A percentile compares a stretch with the other conserved stretches of the same genome.
phyloP scores from a whole-genome alignment of 1,140 invertebrate genomes.

The Drosophila suzukii region DNA sequence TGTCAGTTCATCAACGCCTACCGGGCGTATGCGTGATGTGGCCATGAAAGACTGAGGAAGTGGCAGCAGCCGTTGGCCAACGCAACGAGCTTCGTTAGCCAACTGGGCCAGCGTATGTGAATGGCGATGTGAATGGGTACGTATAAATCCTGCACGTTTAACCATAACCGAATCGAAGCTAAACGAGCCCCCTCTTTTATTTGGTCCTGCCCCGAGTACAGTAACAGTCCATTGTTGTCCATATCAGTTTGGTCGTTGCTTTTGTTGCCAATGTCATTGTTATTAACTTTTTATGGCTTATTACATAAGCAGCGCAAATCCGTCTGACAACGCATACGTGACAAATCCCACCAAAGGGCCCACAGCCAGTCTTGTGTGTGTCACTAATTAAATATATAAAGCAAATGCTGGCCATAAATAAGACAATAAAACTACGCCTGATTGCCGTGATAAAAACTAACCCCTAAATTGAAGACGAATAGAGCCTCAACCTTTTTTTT shows the following conservation, averaged over 20 bases:
- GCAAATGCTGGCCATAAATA: slow-evolving; percentile 32
- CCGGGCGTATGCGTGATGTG: slow-evolving; percentile 72
- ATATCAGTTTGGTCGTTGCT: slow-evolving; percentile 48
- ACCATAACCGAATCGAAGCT: slow-evolving; percentile 74
- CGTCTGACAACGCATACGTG: slow-evolving; percentile 67
- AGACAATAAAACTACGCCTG: slow-evolving; percentile 41
- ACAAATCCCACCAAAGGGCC: slow-evolving; percentile 28
- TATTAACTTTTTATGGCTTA: slow-evolving; percentile 82
- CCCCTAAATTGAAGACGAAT: slow-evolving; percentile 11
- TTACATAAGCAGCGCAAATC: slow-evolving; percentile 77
- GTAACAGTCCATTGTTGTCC: slow-evolving; percentile 31
- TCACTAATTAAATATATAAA: slow-evolving; percentile 74
- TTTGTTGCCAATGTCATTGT: slow-evolving; percentile 72
- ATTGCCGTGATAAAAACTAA: slow-evolving; percentile 34
- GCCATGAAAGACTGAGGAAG: background rate
- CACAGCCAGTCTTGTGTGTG: slow-evolving; percentile 1
- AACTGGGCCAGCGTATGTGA: background rate
- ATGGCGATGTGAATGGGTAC: background rate
- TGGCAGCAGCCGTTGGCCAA: slow-evolving; percentile 23
- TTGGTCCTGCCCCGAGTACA: background rate
- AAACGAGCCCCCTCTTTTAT: slow-evolving; percentile 12
- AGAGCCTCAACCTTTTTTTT: slow-evolving; percentile 9
- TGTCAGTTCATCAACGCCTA: slow-evolving; percentile 83
- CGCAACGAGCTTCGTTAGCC: slow-evolving; percentile 65
- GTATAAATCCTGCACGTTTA: slow-evolving; percentile 78